phyloP scores from a whole-genome alignment of 2,888 invertebrate genomes.

The Cyclophora albipunctata region DNA sequence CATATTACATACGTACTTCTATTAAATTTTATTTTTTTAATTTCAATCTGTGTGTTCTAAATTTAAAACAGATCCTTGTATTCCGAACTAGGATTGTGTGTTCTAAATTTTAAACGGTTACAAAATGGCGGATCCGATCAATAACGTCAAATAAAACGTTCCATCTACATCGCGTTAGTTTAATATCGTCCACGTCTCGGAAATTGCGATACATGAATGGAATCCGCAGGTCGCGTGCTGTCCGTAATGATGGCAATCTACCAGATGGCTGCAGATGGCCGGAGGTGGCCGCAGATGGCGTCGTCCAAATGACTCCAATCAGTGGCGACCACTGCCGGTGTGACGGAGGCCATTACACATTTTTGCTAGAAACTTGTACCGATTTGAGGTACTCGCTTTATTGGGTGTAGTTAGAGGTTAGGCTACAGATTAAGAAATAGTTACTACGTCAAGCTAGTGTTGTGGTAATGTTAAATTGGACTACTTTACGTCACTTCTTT shows the following conservation, averaged over 20 bases:
- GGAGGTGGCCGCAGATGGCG: slow-evolving; percentile 28
- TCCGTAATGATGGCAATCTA: slow-evolving; percentile 20
- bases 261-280: slow-evolving; percentile 38
- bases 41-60: too few relatives aligned
- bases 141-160: slow-evolving; percentile 10
- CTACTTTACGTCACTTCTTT: too few relatives aligned
- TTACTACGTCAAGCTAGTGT: too few relatives aligned
- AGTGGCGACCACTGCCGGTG: slow-evolving; percentile 38
- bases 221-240: slow-evolving; percentile 26
- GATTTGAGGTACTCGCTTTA: too few relatives aligned
- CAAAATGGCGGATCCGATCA: not conserved
- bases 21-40: too few relatives aligned
- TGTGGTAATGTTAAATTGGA: too few relatives aligned
- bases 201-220: slow-evolving; percentile 18
- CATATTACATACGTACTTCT: too few relatives aligned
- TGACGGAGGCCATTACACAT: slow-evolving; percentile 22
- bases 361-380: not conserved
- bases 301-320: slow-evolving; percentile 39
- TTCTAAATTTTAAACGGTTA: too few relatives aligned
- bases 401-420: too few relatives aligned
- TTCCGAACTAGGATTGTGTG: too few relatives aligned
- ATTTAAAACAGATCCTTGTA: too few relatives aligned
- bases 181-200: slow-evolving; percentile 14
- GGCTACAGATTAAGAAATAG: too few relatives aligned
- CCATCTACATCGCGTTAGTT: slow-evolving; percentile 6